A percentile compares a stretch with the other conserved stretches of the same genome.
Conservation (phyloP, 2,888 invertebrate species). For the Ctena decussata region DNA sequence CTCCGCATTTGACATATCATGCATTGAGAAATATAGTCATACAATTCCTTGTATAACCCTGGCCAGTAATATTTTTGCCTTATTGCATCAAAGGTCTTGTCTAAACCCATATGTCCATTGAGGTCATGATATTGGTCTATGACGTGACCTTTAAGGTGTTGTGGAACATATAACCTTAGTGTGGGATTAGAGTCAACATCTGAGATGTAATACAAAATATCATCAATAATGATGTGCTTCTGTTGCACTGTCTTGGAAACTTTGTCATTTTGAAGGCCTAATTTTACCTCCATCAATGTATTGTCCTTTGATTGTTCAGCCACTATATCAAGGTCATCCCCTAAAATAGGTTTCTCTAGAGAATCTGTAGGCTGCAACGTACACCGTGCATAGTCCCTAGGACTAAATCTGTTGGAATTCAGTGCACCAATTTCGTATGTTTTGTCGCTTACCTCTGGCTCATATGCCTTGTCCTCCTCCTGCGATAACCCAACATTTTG, state of each 20-base stretch:
- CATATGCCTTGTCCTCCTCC: not conserved
- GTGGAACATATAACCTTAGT: not conserved
- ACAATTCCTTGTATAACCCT: not conserved
- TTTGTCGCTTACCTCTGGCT: constrained; percentile 21
- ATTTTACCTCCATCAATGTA: not conserved
- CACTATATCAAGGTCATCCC: not conserved
- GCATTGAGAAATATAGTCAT: not conserved
- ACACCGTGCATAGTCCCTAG: not conserved
- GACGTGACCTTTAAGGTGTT: not conserved
- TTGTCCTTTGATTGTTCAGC: not conserved
- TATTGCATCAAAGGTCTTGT: not conserved
- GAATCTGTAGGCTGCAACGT: not conserved
- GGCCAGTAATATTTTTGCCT: too few species aligned
- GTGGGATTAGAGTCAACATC: not conserved
- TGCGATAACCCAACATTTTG: not conserved
- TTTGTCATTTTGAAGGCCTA: constrained; percentile 35
- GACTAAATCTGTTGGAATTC: too few species aligned
- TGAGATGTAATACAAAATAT: not conserved
- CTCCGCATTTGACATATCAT: too few species aligned
- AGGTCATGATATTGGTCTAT: not conserved
- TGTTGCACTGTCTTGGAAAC: too few species aligned
- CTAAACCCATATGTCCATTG: not conserved
- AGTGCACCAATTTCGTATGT: too few species aligned
- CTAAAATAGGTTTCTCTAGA: not conserved
- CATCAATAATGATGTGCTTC: too few species aligned